Conservation (phyloP, 2,113 vertebrate species). For the Spilogale gracilis region DNA sequence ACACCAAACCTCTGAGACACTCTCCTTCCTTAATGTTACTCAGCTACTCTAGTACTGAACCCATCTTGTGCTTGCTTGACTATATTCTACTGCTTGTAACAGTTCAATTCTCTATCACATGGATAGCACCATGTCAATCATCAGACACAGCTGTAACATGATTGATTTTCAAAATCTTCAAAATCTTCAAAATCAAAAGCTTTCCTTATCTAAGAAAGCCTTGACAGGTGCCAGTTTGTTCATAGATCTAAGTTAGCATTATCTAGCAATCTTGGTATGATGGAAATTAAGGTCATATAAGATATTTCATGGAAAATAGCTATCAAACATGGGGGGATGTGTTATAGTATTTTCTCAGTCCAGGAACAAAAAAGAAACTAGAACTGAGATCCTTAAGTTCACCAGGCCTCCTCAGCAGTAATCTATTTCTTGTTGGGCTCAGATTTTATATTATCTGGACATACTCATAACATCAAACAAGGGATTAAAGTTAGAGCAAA, state of each 20-base stretch:
- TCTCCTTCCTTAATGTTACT: background rate
- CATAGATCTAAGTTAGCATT: background rate
- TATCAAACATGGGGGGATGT: accelerated
- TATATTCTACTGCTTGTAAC: accelerated
- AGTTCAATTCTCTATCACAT: background rate
- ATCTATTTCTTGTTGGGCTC: background rate
- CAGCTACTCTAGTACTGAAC: background rate
- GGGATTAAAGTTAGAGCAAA: background rate
- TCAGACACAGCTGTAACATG: background rate
- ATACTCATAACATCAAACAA: background rate
- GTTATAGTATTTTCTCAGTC: background rate
- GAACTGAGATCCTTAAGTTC: background rate
- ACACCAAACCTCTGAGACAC: background rate
- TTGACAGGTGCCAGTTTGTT: background rate
- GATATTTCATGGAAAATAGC: background rate
- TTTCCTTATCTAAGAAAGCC: background rate
- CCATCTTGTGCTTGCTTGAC: background rate
- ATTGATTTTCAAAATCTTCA: background rate
- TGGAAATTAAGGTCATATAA: background rate
- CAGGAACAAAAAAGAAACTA: background rate
- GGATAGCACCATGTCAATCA: background rate
- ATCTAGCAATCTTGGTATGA: background rate
- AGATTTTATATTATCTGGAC: background rate
- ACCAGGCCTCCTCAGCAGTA: background rate
- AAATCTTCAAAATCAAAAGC: background rate